phyloP scores from a whole-genome alignment of 2,113 vertebrate genomes.

The Brachyhypopomus occidentalis region DNA sequence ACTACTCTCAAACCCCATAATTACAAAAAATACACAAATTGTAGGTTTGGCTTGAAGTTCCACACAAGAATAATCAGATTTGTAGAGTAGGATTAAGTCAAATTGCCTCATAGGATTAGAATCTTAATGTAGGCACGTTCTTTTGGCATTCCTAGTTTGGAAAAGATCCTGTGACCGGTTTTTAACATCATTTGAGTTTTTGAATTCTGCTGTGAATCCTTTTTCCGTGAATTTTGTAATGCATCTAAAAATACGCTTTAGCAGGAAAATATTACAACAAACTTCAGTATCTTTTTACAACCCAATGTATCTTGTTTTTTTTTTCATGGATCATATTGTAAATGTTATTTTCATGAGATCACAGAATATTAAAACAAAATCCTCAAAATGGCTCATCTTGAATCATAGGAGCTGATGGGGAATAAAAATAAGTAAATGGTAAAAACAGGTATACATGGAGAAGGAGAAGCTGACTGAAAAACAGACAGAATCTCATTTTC shows the following conservation, averaged over 20 bases:
- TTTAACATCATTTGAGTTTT: background rate
- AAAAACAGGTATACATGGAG: background rate
- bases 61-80: background rate
- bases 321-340: too few relatives aligned
- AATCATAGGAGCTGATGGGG: too few relatives aligned
- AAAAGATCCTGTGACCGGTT: background rate
- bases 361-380: too few relatives aligned
- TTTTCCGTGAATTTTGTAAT: too few relatives aligned
- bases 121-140: background rate
- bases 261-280: too few relatives aligned
- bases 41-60: constrained; percentile 30
- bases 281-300: too few relatives aligned
- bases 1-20: constrained; percentile 7
- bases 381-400: too few relatives aligned
- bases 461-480: background rate
- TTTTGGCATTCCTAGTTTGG: background rate
- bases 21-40: constrained; percentile 38
- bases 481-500: background rate
- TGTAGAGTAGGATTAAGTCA: background rate
- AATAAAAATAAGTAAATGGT: too few relatives aligned
- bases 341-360: too few relatives aligned
- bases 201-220: too few relatives aligned
- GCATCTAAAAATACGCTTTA: too few relatives aligned
- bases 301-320: too few relatives aligned
- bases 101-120: background rate